phyloP scores from a whole-genome alignment of 2,888 invertebrate species.

The Euclidia mi region DNA sequence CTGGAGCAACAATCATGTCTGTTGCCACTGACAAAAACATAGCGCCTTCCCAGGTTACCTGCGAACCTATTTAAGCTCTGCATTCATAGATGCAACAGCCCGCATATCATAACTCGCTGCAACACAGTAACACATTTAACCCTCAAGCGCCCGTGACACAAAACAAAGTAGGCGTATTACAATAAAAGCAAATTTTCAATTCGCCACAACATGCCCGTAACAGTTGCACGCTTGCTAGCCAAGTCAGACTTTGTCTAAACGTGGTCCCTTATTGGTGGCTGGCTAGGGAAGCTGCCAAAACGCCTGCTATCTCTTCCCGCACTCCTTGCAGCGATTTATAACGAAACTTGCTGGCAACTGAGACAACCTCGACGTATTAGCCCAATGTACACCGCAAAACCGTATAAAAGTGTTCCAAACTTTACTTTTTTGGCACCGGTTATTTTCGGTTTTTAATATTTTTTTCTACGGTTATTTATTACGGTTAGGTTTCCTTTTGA shows the following conservation, averaged over 20 bases:
- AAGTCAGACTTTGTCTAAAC: slow-evolving; percentile 30
- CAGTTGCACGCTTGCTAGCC: slow-evolving; percentile 31
- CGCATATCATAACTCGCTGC: no score
- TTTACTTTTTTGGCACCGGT: slow-evolving; percentile 51
- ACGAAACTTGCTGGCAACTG: slow-evolving; percentile 68
- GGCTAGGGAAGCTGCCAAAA: slow-evolving; percentile 51
- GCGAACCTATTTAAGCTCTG: no score
- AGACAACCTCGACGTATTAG: slow-evolving; percentile 61
- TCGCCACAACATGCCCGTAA: slow-evolving; percentile 35
- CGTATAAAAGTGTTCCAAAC: slow-evolving; percentile 56
- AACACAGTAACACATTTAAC: slow-evolving; percentile 1
- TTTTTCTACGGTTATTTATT: slow-evolving; percentile 25
- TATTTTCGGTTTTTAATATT: slow-evolving; percentile 11
- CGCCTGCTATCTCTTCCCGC: slow-evolving; percentile 52
- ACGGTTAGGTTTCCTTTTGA: slow-evolving; percentile 6
- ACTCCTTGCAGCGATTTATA: slow-evolving; percentile 64
- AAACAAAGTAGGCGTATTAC: slow-evolving; percentile 36
- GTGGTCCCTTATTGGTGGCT: slow-evolving; percentile 34
- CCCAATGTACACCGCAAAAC: slow-evolving; percentile 54
- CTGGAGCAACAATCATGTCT: no score
- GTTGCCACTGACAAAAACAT: no score
- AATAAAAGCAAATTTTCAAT: slow-evolving; percentile 57
- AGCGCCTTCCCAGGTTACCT: no score
- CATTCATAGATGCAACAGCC: no score
- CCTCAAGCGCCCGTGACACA: slow-evolving; percentile 1